Base-by-base conservation (phyloP, 2,888 invertebrate genomes). In the Rhimphoctona megacephalus region DNA sequence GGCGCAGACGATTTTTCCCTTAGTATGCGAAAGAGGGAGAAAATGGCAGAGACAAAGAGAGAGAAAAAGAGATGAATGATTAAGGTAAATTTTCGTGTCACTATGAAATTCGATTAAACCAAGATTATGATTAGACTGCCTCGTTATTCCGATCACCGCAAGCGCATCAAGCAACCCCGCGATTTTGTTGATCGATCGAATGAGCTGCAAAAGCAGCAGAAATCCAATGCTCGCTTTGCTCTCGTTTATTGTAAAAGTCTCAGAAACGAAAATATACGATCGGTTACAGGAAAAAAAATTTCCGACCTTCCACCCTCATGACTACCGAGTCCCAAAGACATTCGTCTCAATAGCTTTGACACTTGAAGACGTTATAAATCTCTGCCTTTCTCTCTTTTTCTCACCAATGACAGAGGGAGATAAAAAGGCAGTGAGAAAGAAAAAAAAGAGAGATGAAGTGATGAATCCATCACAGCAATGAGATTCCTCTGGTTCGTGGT, bases 311-410 rank as follows among this genome's bases (percentile, higher is more conserved):
- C 30, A 19, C 19, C 36, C 22, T 49, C 80, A 52, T 30, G 43
- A 46, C 46, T 25, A 39, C 14, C 36, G 17, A 6, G 25, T 19
- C 19, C 52, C 22, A 57, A 84, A 46, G 84, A 79, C 84, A 82
- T 84, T 83, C 64, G 78, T 84, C 87, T 80, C 81, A 64, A 80
- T 79, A 67, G 82, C 70, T 49, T 78, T 78, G 85, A 84, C 84
- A 67, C 81, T 82, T 69, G 70, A 76, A 74, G 81, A 86, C 73
- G 81, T 73, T 83, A 86, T 86, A 86, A 86, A 86, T 86, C 84
- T 84, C 78, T 64, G 30, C 74, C 39, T 49, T 25, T 80, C n/a
- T 81, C 33, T 30, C 39, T 70, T 46, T 74, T 74, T 74, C 52
- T 52, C 49, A n/a, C 36, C 52, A 39, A 64, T 49, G 30, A 43